These are phyloP conservation scores for Bergia puertoricense DNA, from an alignment of 92 coral and sea anemone species.

Conservation along the genomic window DNA sequence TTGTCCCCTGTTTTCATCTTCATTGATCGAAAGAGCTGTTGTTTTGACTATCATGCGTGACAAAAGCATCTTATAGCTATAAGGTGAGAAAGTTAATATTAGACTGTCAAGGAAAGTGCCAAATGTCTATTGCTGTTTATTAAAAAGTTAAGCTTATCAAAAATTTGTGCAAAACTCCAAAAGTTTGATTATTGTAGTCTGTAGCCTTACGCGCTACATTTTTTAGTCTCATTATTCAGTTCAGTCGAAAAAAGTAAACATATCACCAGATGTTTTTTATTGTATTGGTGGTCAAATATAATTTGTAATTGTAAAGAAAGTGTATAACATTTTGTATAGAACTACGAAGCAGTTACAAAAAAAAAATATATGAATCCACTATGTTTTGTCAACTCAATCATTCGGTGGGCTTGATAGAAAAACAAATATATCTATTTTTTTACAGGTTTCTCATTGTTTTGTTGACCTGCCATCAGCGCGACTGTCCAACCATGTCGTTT, in stretches of 20 bases:
- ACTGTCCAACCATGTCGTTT: constrained; percentile 36
- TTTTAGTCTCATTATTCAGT: background rate
- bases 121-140: too few relatives aligned
- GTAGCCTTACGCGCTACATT: background rate
- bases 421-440: background rate
- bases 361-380: background rate
- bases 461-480: constrained; percentile 34
- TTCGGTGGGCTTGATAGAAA: background rate
- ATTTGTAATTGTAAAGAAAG: background rate
- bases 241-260: background rate
- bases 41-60: background rate
- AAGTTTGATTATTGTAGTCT: background rate
- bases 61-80: background rate
- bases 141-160: background rate
- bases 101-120: too few relatives aligned
- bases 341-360: background rate
- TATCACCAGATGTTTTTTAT: constrained; percentile 7
- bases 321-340: background rate
- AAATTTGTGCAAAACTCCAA: background rate
- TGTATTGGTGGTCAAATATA: background rate
- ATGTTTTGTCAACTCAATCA: background rate
- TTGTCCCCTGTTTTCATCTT: background rate
- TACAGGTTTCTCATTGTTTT: background rate
- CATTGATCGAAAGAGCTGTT: background rate
- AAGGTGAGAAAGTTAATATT: background rate